Evolutionary conservation across 2,113 vertebrate species (phyloP), one percentile per base, ranked within the genome.

Genomic region (Melanocharis versteri): DNA sequence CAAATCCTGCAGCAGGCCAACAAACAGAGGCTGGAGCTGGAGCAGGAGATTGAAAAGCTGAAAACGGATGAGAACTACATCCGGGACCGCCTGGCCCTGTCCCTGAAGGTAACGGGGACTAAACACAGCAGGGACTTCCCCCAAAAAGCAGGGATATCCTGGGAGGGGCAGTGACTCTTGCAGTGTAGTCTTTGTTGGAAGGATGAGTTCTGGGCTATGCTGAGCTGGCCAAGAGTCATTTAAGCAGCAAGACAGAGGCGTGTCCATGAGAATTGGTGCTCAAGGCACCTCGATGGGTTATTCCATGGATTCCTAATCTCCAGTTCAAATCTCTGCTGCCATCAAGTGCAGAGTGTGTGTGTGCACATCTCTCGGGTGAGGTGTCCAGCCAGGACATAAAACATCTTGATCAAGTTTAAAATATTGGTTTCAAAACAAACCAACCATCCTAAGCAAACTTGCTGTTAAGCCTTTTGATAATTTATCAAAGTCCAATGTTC

Each of bases 1-100:
- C 98, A 98, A 48, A 98, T 99, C 87, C 98, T 99, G 92, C 99
- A 99, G 73, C 99, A 99, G 96, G 98, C 98, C 13, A 97, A 56
- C 42, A 98, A 98, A 80, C 99, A 99, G 92, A 97, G 98, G 2
- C 95, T 98, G 62, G 98, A 99, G 24, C 97, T 99, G 90, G 99
- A 99, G 89, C 98, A 98, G 15, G 98, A 99, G 96, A 97, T 99
- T 0, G 96, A 98, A 23, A 99, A 98, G 96, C 97, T 99, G 94
- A 98, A 98, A 70, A 98, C 97, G 0, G 99, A 99, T 15, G 99
- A 99, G 81, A 98, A 98, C 27, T 99, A 98, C 48, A 94, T 98
- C 68, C 87, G 99, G 39, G 99, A 99, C 79, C 98, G 98, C 79
- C 99, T 99, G 9, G 97, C 98, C 27, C 97, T 99, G 60, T 97